These are phyloP conservation scores for Desmodus rotundus DNA, from an alignment of 2,113 vertebrate genomes.

Conservation along the genomic window DNA sequence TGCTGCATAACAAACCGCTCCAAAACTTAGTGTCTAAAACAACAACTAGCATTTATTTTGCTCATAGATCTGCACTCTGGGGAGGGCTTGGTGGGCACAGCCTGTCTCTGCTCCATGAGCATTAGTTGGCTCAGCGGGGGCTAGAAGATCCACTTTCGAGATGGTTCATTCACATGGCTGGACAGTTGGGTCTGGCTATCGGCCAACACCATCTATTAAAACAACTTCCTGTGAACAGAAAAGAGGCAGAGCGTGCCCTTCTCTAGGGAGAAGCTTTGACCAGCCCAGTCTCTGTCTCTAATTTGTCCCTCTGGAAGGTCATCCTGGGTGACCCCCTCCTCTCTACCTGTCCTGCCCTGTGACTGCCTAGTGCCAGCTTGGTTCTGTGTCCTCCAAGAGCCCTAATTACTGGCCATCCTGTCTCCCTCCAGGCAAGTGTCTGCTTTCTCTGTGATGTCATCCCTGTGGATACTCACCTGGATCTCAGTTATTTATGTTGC, in stretches of 20 bases:
- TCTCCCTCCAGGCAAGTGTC: neutral
- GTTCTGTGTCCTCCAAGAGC: neutral
- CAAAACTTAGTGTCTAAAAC: neutral
- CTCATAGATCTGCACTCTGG: neutral
- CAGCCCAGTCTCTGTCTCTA: neutral
- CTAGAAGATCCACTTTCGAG: neutral
- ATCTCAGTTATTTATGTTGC: neutral
- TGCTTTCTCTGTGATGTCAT: neutral
- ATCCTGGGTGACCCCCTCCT: neutral
- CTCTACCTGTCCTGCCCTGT: rapidly evolving
- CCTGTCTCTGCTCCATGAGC: rapidly evolving
- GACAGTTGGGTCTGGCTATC: neutral
- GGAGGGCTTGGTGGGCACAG: too few species aligned
- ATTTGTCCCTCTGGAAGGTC: neutral
- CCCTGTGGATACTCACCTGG: neutral
- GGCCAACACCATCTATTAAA: neutral
- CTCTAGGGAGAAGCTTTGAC: neutral
- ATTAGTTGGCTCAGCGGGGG: rapidly evolving
- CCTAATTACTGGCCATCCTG: neutral
- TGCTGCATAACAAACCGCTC: rapidly evolving
- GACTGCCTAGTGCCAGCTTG: neutral
- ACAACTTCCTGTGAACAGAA: neutral
- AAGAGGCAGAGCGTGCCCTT: neutral
- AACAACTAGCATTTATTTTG: neutral
- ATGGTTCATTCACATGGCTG: neutral